Percentiles rank a stretch among this genome's conserved stretches.
phyloP scores from a whole-genome alignment of 2,797 vertebrate genomes.

The Allenopithecus nigroviridis region DNA sequence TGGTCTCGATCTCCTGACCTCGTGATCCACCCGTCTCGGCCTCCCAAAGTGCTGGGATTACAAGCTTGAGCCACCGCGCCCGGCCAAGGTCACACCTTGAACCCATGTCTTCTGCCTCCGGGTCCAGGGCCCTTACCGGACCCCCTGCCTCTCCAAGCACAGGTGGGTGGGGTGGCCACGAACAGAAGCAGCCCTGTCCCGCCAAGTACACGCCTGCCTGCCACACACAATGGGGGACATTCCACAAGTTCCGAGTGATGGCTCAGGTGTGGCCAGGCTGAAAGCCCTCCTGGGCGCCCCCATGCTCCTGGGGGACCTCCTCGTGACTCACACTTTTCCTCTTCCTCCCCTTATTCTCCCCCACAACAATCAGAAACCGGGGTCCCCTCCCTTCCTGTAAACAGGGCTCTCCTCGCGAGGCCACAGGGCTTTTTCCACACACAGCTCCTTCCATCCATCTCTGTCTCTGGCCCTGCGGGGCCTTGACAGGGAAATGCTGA shows the following conservation, averaged over 20 bases:
- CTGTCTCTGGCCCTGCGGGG: background rate
- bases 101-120: background rate
- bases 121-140: background rate
- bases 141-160: background rate
- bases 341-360: background rate
- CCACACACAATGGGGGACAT: background rate
- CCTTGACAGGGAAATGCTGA: constrained; percentile 63
- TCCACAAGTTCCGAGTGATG: background rate
- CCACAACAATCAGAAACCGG: background rate
- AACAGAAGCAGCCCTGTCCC: background rate
- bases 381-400: constrained; percentile 64
- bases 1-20: no score
- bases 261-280: background rate
- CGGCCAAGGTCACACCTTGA: background rate
- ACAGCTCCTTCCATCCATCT: background rate
- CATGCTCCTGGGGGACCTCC: background rate
- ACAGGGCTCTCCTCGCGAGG: background rate
- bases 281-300: background rate
- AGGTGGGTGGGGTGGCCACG: background rate
- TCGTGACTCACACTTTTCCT: constrained; percentile 29
- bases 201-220: background rate
- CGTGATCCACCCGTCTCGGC: no score
- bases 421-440: background rate
- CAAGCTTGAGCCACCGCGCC: no score
- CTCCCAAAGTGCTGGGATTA: no score